A percentile compares a stretch with the other conserved stretches of the same genome.
Evolutionary conservation across 2,888 invertebrate species (phyloP).

Genomic region (Anorthoa munda): DNA sequence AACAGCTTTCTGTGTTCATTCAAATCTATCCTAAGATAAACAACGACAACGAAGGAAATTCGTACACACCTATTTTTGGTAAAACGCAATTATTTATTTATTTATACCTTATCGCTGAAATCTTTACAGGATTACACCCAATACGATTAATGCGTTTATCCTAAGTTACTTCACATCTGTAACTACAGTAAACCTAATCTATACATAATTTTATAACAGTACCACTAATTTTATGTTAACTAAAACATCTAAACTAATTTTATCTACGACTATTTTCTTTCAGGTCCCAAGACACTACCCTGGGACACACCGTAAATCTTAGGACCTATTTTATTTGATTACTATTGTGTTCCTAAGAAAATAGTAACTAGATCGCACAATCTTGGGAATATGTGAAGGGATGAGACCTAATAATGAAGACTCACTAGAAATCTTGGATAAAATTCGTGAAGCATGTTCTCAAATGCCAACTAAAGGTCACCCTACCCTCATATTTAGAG

Average conservation of each 20-base stretch:
- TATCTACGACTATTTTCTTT: background rate
- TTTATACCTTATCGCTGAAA: too few species aligned
- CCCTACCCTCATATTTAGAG: background rate
- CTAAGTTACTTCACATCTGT: too few species aligned
- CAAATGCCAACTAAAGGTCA: slow-evolving; percentile 26
- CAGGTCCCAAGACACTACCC: slow-evolving; percentile 9
- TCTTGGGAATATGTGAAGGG: background rate
- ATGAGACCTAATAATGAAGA: slow-evolving; percentile 9
- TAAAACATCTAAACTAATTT: too few species aligned
- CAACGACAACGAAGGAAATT: background rate
- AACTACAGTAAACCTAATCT: too few species aligned
- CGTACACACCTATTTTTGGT: background rate
- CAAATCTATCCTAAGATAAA: slow-evolving; percentile 18
- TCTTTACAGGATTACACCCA: too few species aligned
- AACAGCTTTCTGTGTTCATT: slow-evolving; percentile 16
- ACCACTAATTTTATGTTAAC: too few species aligned
- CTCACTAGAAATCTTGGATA: background rate
- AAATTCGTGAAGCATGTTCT: background rate
- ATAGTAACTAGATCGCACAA: background rate
- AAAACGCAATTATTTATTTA: background rate
- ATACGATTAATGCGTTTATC: too few species aligned
- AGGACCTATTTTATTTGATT: background rate
- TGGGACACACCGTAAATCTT: slow-evolving; percentile 17
- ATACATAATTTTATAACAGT: too few species aligned
- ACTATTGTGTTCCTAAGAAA: background rate